phyloP scores from a whole-genome alignment of 2,113 vertebrate species.

The Oreochromis spilurus region DNA sequence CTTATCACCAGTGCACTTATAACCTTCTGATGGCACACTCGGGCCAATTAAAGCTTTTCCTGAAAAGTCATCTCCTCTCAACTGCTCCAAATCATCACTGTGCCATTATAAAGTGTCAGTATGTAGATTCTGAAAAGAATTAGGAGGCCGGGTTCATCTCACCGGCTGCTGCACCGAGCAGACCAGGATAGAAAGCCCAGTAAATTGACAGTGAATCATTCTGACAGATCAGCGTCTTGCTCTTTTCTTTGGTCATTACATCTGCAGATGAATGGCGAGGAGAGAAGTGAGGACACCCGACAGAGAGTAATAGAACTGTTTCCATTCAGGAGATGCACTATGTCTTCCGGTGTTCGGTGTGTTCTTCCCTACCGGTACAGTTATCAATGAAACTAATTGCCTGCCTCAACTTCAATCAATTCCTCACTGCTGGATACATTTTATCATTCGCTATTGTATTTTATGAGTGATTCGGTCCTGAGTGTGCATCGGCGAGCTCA shows the following conservation, averaged over 20 bases:
- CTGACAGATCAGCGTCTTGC: slow-evolving; percentile 51
- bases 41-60: slow-evolving; percentile 3
- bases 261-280: slow-evolving; percentile 25
- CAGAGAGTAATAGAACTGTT: slow-evolving; percentile 54
- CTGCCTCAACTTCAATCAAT: slow-evolving; percentile 41
- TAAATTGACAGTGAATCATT: slow-evolving; percentile 68
- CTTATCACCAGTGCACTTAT: background rate
- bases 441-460: slow-evolving; percentile 2
- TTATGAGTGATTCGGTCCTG: background rate
- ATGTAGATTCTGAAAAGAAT: slow-evolving; percentile 16
- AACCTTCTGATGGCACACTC: background rate
- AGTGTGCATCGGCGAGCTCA: background rate
- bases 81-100: slow-evolving; percentile 1
- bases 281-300: slow-evolving; percentile 19
- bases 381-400: slow-evolving; percentile 49
- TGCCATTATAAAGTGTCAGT: slow-evolving; percentile 1
- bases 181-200: slow-evolving; percentile 12
- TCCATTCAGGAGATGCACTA: slow-evolving; percentile 37
- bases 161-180: background rate
- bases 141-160: background rate
- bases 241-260: slow-evolving; percentile 55
- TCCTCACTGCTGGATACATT: slow-evolving; percentile 15
- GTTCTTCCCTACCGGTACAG: background rate
- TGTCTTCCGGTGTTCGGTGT: slow-evolving; percentile 4
- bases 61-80: background rate